Base-by-base conservation (phyloP, 1,140 invertebrate genomes). In the Palaemon carinicauda region DNA sequence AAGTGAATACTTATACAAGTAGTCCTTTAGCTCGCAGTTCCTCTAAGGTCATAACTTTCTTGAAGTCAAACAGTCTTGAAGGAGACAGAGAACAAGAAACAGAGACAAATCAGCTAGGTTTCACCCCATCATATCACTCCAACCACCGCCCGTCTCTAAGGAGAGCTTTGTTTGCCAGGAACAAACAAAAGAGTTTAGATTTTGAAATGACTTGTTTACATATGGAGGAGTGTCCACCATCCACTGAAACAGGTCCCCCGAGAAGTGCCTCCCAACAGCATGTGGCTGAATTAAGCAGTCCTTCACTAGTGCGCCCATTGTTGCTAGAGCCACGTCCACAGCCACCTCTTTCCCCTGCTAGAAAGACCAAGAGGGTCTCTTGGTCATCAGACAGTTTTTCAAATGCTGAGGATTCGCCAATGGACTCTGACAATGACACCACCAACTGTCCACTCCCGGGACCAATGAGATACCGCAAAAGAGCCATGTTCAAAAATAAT, bases 331-430 rank as follows among this genome's bases (percentile, higher is more conserved):
- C 71, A 14, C n/a, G 52, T 21, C 79, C 69, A n/a, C 77, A 54
- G 56, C 83, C 74, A 41, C 81, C 87, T 19, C 82, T 88, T 29
- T 84, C 87, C 10, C 87, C 81, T 12, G 82, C 75, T 51, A 79
- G 82, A 19, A 83, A 84, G 65, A 80, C 81, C 65, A 88, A 88
- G 82, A 51, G 82, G 24, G 87, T 88, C 77, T 88, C 87, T 3
- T 88, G 87, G 87, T 88, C 87, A 3, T 88, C 87, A 0, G 87
- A 88, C 78, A 88, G 87, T 50, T 88, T 88, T 53, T 84, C 87
- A 19, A 51, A n/a, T 27, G 53, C 80, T 21, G 80, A 81, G 1
- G 82, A 88, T 41, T 84, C 87, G 1, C 81, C 87, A 9, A 54
- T 80, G 65, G 87, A 88, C 50, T 88, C 87, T 3, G 85, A 87